phyloP scores from a whole-genome alignment of 2,888 invertebrate species.

The Thalpophila matura region DNA sequence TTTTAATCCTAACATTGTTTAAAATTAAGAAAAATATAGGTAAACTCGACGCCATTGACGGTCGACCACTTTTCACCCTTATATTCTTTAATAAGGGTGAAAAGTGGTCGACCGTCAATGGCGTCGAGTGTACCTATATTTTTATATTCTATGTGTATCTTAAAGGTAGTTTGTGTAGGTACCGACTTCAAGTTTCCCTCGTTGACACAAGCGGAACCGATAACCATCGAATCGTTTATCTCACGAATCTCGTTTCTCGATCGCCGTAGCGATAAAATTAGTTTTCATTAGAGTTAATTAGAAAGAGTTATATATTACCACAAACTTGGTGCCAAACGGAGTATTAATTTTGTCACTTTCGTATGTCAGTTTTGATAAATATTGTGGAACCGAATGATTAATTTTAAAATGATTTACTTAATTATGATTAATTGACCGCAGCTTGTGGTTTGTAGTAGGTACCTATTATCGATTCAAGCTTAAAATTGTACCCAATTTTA shows the following conservation, averaged over 20 bases:
- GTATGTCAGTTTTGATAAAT: constrained; percentile 60
- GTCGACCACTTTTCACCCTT: too few species aligned
- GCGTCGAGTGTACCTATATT: too few species aligned
- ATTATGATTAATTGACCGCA: constrained; percentile 54
- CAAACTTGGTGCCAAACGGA: constrained; percentile 41
- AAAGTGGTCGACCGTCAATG: too few species aligned
- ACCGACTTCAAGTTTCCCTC: not conserved
- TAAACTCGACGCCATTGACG: too few species aligned
- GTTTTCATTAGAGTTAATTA: constrained; percentile 66
- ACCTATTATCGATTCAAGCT: constrained; percentile 45
- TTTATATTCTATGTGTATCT: too few species aligned
- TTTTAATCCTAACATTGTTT: too few species aligned
- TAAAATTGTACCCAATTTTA: constrained; percentile 25
- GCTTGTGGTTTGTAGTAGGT: constrained; percentile 12
- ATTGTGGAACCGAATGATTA: constrained; percentile 46
- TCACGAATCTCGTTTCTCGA: constrained; percentile 49
- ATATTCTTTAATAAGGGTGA: too few species aligned
- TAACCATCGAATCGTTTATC: constrained; percentile 52
- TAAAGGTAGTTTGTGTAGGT: not conserved
- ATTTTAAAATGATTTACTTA: constrained; percentile 49
- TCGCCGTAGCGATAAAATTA: constrained; percentile 64
- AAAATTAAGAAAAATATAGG: too few species aligned
- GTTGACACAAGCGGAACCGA: constrained; percentile 48
- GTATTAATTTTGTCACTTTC: constrained; percentile 62
- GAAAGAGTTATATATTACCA: constrained; percentile 58